Evolutionary conservation across 1,140 invertebrate genomes (phyloP).

Genomic region (Coboldia fuscipes): DNA sequence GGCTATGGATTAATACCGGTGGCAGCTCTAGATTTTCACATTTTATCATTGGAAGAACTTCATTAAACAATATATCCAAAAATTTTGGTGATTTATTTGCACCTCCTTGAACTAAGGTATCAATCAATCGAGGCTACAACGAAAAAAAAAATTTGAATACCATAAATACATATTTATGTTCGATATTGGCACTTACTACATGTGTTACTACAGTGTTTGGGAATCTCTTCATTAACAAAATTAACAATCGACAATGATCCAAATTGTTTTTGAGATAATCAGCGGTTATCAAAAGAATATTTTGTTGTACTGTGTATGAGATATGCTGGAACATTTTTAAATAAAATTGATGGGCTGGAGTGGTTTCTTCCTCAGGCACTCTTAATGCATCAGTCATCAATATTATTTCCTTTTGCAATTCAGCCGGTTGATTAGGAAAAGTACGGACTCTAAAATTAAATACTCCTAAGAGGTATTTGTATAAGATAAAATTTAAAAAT

Average conservation of each 20-base stretch:
- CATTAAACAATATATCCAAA: slow-evolving; percentile 16
- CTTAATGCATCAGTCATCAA: slow-evolving; percentile 52
- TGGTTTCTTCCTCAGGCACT: slow-evolving; percentile 22
- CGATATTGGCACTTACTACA: slow-evolving; percentile 36
- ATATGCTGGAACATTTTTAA: slow-evolving; percentile 45
- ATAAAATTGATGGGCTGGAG: slow-evolving; percentile 23
- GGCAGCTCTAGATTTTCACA: slow-evolving; percentile 14
- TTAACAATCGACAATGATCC: slow-evolving; percentile 60
- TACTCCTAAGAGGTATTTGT: slow-evolving; percentile 3
- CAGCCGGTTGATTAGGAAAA: slow-evolving; percentile 24
- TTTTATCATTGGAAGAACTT: slow-evolving; percentile 18
- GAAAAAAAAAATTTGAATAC: slow-evolving; percentile 51
- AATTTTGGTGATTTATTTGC: slow-evolving; percentile 11
- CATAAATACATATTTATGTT: slow-evolving; percentile 57
- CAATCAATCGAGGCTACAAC: slow-evolving; percentile 20
- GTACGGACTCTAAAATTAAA: slow-evolving; percentile 16
- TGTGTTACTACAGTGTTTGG: slow-evolving; percentile 53
- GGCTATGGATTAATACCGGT: slow-evolving; percentile 11
- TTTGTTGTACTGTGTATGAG: slow-evolving; percentile 48
- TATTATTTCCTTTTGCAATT: slow-evolving; percentile 62
- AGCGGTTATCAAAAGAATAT: slow-evolving; percentile 53
- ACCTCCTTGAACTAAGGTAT: slow-evolving; percentile 16
- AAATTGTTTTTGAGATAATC: slow-evolving; percentile 71
- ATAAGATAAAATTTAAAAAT: slow-evolving; percentile 4
- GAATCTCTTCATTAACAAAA: slow-evolving; percentile 58